A percentile compares a stretch with the other conserved stretches of the same genome.
Conservation (phyloP, 2,797 vertebrate species). For the Trematomus bernacchii region DNA sequence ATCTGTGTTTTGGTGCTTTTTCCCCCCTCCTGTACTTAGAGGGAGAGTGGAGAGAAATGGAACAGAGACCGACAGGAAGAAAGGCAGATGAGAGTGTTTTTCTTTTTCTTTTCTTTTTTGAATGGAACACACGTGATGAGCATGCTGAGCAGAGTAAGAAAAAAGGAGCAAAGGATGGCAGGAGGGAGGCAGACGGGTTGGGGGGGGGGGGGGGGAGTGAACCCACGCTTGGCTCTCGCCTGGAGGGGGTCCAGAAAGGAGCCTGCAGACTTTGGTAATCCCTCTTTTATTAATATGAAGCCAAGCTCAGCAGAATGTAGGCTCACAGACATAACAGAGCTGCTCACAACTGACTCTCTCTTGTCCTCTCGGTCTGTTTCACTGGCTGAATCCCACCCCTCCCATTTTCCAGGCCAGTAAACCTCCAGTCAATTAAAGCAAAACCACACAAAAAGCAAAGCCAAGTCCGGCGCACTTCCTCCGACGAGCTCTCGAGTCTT, state of each 20-base stretch:
- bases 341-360: constrained; percentile 58
- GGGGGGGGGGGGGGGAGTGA: constrained; percentile 47
- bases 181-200: constrained; percentile 29
- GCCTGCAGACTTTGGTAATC: constrained; percentile 79
- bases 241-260: constrained; percentile 71
- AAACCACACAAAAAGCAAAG: no score
- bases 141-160: constrained; percentile 52
- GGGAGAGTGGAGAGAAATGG: constrained; percentile 53
- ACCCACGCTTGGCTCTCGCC: constrained; percentile 55
- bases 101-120: constrained; percentile 48
- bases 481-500: constrained; percentile 41
- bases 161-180: constrained; percentile 44
- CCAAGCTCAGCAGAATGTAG: constrained; percentile 76
- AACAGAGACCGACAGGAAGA: constrained; percentile 57
- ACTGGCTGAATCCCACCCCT: constrained; percentile 33
- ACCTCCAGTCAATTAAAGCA: constrained; percentile 53
- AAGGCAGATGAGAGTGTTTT: constrained; percentile 55
- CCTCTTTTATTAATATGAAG: constrained; percentile 84
- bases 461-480: constrained; percentile 31
- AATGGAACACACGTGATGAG: constrained; percentile 70
- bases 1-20: constrained; percentile 82
- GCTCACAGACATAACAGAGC: constrained; percentile 70
- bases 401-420: constrained; percentile 51
- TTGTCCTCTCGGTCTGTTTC: constrained; percentile 50
- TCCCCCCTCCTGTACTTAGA: constrained; percentile 56